These are phyloP conservation scores for Clivina fossor DNA, from an alignment of 2,888 invertebrate genomes.

Conservation along the genomic window DNA sequence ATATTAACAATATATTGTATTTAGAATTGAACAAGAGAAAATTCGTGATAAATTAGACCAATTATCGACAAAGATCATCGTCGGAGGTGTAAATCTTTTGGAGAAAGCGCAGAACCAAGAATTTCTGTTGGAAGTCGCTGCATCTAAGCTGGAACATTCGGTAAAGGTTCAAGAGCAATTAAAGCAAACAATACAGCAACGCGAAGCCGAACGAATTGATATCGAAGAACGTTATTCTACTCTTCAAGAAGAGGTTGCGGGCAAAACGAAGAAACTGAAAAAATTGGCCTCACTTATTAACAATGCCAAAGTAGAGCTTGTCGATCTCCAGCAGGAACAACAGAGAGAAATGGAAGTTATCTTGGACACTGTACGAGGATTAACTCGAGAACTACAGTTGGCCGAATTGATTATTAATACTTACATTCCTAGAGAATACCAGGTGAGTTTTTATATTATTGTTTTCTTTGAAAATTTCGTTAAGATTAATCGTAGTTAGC, in stretches of 20 bases:
- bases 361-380: slow-evolving; percentile 86
- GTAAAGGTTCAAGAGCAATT: slow-evolving; percentile 79
- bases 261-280: slow-evolving; percentile 89
- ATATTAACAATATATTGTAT: slow-evolving; percentile 25
- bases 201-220: slow-evolving; percentile 90
- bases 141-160: slow-evolving; percentile 76
- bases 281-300: slow-evolving; percentile 85
- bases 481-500: too few species aligned
- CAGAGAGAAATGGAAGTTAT: slow-evolving; percentile 97
- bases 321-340: slow-evolving; percentile 89
- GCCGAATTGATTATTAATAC: slow-evolving; percentile 89
- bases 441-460: slow-evolving; percentile 58
- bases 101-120: slow-evolving; percentile 97
- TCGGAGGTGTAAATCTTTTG: slow-evolving; percentile 96
- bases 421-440: slow-evolving; percentile 92
- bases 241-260: slow-evolving; percentile 92
- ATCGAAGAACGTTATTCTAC: slow-evolving; percentile 93
- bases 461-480: too few species aligned
- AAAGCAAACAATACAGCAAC: slow-evolving; percentile 79
- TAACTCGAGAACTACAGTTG: slow-evolving; percentile 86
- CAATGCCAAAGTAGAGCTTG: slow-evolving; percentile 81
- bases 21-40: slow-evolving; percentile 74
- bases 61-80: slow-evolving; percentile 92
- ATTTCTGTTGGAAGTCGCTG: slow-evolving; percentile 82
- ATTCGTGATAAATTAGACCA: slow-evolving; percentile 83